These are phyloP conservation scores for Perognathus longimembris DNA, from an alignment of 2,113 vertebrate genomes.

Conservation along the genomic window DNA sequence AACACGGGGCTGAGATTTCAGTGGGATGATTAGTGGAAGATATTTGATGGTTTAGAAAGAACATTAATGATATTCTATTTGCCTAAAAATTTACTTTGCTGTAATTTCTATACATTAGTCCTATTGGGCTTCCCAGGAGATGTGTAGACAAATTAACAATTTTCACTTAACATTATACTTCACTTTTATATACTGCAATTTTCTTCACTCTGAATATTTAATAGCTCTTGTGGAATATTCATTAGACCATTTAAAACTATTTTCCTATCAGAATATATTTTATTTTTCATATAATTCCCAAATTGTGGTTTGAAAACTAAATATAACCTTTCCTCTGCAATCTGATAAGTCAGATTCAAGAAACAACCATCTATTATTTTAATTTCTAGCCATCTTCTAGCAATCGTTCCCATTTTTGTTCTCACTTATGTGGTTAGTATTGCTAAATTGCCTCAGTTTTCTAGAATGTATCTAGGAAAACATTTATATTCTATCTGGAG, in stretches of 20 bases:
- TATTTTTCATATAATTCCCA: background rate
- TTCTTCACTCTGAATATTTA: slow-evolving; percentile 9
- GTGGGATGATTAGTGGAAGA: background rate
- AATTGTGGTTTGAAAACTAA: background rate
- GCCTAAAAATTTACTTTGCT: background rate
- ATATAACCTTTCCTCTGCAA: background rate
- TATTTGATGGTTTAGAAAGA: background rate
- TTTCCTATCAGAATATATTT: background rate
- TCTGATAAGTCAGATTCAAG: background rate
- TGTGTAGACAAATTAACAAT: background rate
- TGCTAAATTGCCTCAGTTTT: background rate
- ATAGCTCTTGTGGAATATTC: background rate
- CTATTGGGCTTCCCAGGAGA: background rate
- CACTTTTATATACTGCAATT: background rate
- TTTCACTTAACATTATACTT: background rate
- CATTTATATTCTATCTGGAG: background rate
- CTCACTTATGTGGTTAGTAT: background rate
- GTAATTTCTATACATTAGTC: background rate
- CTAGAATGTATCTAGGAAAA: background rate
- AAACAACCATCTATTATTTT: background rate
- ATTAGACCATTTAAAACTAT: background rate
- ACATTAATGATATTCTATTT: background rate
- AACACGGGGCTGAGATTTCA: background rate
- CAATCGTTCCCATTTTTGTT: background rate
- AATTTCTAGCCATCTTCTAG: background rate